These are phyloP conservation scores for Morpho helenor DNA, from an alignment of 2,888 invertebrate species.

Conservation along the genomic window DNA sequence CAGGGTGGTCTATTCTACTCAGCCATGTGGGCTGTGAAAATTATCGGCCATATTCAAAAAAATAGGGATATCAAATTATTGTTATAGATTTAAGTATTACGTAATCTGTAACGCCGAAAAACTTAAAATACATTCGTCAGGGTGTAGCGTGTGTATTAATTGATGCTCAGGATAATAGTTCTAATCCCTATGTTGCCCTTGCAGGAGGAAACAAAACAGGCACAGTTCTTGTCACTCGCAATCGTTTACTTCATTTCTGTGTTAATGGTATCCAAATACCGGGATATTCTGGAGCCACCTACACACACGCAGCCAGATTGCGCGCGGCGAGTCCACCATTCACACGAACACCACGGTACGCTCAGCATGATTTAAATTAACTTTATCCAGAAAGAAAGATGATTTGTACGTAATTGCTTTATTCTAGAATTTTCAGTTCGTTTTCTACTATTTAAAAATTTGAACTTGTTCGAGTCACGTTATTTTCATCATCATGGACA, in stretches of 20 bases:
- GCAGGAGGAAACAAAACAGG: slow-evolving; percentile 99
- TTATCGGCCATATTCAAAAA: no score
- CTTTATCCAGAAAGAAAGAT: no score
- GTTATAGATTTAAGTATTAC: no score
- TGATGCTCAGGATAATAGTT: no score
- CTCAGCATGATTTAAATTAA: not conserved
- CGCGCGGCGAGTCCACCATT: slow-evolving; percentile 53
- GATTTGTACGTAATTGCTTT: not conserved
- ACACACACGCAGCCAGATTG: slow-evolving; percentile 77
- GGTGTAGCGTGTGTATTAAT: no score
- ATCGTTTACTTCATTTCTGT: slow-evolving; percentile 99
- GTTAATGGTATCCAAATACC: slow-evolving; percentile 99
- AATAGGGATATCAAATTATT: no score
- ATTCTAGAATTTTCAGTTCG: not conserved
- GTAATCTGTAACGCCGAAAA: no score
- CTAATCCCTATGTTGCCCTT: not conserved
- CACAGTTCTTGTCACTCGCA: slow-evolving; percentile 98
- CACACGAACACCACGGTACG: slow-evolving; percentile 70
- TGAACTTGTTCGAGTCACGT: no score
- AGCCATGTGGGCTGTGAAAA: no score
- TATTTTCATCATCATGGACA: no score
- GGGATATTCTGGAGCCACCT: slow-evolving; percentile 98
- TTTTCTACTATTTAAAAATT: not conserved
- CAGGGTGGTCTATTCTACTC: no score
- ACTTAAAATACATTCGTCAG: slow-evolving; percentile 6